Conservation (phyloP, 2,113 vertebrate species). For the Pseudorhombus dupliciocellatus region DNA sequence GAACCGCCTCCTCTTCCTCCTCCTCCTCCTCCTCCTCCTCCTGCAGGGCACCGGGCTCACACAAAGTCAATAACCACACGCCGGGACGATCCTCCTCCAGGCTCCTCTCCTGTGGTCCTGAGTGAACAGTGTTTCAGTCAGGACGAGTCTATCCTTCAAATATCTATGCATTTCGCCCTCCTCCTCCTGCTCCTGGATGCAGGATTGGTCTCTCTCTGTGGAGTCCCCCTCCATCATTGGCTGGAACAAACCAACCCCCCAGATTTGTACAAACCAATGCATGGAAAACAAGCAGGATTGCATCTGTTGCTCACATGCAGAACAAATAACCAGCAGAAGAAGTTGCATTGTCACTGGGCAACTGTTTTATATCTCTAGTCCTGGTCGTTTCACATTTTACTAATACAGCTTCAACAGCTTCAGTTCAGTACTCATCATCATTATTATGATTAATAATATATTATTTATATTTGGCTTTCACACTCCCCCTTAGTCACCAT, state of each 20-base stretch:
- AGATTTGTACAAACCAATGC: conserved; percentile 29
- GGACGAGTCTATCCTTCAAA: conserved; percentile 34
- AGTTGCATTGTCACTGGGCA: background rate
- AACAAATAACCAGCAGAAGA: background rate
- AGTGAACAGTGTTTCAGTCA: no score
- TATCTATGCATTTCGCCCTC: conserved; percentile 48
- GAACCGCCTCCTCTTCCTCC: no score
- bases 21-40: no score
- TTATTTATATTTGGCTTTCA: no score
- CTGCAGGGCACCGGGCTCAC: no score
- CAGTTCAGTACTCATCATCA: no score
- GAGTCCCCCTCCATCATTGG: conserved; percentile 40
- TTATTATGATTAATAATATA: no score
- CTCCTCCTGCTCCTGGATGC: conserved; percentile 34
- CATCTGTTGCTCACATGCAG: background rate
- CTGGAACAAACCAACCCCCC: conserved; percentile 38
- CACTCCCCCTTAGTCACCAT: no score
- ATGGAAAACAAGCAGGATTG: background rate
- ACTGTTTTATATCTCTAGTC: background rate
- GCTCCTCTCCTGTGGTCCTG: no score
- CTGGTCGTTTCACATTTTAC: background rate
- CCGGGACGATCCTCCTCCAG: no score
- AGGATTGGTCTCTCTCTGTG: conserved; percentile 4
- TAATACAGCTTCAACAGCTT: no score
- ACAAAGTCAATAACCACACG: no score